Percentiles rank a stretch among this genome's conserved stretches.
Conservation (phyloP, 2,888 invertebrate genomes). For the Acanthosepion lycidas region DNA sequence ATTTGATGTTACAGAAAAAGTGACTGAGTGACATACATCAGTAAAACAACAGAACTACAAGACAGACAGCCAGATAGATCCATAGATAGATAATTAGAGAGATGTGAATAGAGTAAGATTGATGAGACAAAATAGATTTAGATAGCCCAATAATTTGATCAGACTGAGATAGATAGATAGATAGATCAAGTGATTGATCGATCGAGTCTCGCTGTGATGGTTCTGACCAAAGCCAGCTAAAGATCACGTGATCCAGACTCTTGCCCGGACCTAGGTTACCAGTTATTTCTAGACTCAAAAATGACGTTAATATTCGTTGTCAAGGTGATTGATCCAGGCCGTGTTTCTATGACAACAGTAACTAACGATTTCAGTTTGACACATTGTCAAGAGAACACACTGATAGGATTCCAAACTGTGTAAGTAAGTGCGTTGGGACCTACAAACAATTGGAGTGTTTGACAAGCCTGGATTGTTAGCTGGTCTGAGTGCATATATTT, state of each 20-base stretch:
- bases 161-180: neutral
- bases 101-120: too few species aligned
- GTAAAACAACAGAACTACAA: too few species aligned
- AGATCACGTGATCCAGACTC: neutral
- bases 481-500: too few species aligned
- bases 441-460: too few species aligned
- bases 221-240: neutral
- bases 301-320: neutral
- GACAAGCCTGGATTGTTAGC: too few species aligned
- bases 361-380: neutral
- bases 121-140: too few species aligned
- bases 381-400: neutral
- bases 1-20: too few species aligned
- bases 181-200: neutral
- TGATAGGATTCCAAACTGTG: too few species aligned
- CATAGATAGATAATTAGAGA: neutral
- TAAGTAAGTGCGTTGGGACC: too few species aligned
- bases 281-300: neutral
- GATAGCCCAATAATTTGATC: too few species aligned
- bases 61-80: too few species aligned
- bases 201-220: neutral
- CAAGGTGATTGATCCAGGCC: constrained; percentile 20
- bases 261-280: neutral
- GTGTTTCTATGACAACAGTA: neutral
- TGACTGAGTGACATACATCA: too few species aligned